Evolutionary conservation across 2,888 invertebrate genomes (phyloP).

Genomic region (Machimus rusticus): DNA sequence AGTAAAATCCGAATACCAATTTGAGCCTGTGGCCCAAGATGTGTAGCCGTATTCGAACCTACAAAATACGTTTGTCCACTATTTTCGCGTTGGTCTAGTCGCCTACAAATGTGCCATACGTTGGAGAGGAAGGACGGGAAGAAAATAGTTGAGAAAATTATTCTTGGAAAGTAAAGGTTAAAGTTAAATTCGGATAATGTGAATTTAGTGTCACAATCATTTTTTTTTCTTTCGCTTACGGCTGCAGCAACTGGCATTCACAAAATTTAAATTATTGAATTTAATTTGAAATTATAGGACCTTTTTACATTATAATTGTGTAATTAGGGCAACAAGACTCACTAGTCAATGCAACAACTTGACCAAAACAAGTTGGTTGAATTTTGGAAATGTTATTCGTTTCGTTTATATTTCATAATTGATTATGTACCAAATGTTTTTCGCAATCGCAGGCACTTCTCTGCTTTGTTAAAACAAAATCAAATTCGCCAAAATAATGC

Average conservation of each 20-base stretch:
- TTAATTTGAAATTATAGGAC: background rate
- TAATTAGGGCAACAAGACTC: no score
- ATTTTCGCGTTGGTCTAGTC: constrained; percentile 6
- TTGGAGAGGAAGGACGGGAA: background rate
- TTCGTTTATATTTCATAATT: no score
- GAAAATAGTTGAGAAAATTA: background rate
- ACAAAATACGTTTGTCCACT: background rate
- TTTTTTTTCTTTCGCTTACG: background rate
- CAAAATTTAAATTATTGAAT: background rate
- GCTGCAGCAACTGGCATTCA: background rate
- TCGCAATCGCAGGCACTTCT: no score
- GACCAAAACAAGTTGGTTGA: no score
- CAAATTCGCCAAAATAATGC: no score
- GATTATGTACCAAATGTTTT: no score
- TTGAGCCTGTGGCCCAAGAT: background rate
- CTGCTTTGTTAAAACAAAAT: no score
- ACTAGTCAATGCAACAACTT: no score
- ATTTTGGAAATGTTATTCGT: no score
- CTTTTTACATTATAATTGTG: no score
- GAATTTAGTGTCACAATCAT: background rate
- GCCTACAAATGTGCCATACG: constrained; percentile 9
- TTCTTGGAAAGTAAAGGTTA: background rate
- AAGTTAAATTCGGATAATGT: background rate
- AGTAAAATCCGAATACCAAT: no score
- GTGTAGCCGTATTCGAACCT: background rate